These are phyloP conservation scores for Petrophora chlorosata DNA, from an alignment of 2,888 invertebrate species.

Conservation along the genomic window DNA sequence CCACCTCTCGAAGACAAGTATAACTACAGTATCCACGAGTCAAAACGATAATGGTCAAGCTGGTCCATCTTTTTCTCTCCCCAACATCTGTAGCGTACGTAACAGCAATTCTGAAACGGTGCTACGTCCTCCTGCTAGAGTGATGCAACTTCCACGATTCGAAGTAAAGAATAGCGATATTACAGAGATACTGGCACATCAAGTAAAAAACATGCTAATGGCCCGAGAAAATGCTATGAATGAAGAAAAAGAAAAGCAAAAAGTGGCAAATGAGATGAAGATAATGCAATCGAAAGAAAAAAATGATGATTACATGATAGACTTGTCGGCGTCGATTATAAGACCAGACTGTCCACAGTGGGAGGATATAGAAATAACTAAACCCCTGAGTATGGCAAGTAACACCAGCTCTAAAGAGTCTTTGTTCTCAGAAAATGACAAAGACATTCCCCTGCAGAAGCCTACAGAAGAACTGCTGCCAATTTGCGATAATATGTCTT, in stretches of 20 bases:
- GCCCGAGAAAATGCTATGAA: constrained; percentile 60
- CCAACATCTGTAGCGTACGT: constrained; percentile 22
- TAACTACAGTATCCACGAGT: constrained; percentile 48
- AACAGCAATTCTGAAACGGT: constrained; percentile 14
- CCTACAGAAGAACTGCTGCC: constrained; percentile 47
- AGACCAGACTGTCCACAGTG: constrained; percentile 36
- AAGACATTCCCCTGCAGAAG: neutral
- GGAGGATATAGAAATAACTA: constrained; percentile 7
- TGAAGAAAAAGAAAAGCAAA: constrained; percentile 51
- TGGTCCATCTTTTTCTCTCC: constrained; percentile 32
- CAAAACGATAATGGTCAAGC: constrained; percentile 36
- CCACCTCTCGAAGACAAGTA: constrained; percentile 66
- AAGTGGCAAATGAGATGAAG: constrained; percentile 50
- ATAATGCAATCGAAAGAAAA: constrained; percentile 43
- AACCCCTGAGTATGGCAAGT: constrained; percentile 43
- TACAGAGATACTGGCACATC: constrained; percentile 56
- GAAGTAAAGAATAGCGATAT: constrained; percentile 52
- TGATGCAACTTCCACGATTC: constrained; percentile 57
- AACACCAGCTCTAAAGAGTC: constrained; percentile 61
- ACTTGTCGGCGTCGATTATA: constrained; percentile 62
- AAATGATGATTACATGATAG: constrained; percentile 58
- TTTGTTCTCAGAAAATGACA: constrained; percentile 42
- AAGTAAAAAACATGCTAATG: constrained; percentile 70
- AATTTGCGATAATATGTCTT: constrained; percentile 62
- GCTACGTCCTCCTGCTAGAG: constrained; percentile 46